Evolutionary conservation across 2,888 invertebrate genomes (phyloP), one percentile per base, ranked within the genome.

Genomic region (Acleris cristana): DNA sequence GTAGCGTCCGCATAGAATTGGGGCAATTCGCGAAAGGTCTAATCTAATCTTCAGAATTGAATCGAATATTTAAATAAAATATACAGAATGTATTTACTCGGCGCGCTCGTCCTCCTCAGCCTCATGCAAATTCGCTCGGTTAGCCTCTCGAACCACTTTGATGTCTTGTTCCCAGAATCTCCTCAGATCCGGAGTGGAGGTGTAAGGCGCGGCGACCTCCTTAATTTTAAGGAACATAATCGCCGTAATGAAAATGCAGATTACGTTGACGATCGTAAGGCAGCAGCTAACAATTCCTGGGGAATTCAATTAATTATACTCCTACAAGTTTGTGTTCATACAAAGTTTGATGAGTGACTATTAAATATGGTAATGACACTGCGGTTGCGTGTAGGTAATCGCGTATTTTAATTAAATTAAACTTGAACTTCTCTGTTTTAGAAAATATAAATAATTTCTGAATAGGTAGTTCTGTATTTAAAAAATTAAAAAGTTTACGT

Each of bases 131-230:
- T 92, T 94, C 3, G 95, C 94, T 62, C 93, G 91, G 80, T 96
- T 96, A 21, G 93, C 93, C 74, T 96, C 95, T 30, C 97, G 89
- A 0, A 95, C 96, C n/a, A 96, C 93, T 64, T 94, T 95, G 63
- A 97, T 94, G 83, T 97, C 97, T 73, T 95, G 95, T 80, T 96
- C 96, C 96, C 97, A 97, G 85, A 96, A 96, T 74, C 96, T 90
- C 72, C 95, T 94, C 59, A 96, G 89, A 77, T 95, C 95, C 26
- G 95, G 95, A 70, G 95, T 95, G 1, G 96, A 96, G 0, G 96
- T 96, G 76, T 96, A 95, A 0, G 96, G 97, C 60, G 97, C 96
- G 0, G 96, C 96, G 10, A 97, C 96, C 87, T 97, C 97, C 84
- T 97, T 97, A 72, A 97, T 96, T 94, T 96, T 97, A 59, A 97